Base-by-base conservation (phyloP, 1,140 invertebrate species). In the Platorchestia sp. region DNA sequence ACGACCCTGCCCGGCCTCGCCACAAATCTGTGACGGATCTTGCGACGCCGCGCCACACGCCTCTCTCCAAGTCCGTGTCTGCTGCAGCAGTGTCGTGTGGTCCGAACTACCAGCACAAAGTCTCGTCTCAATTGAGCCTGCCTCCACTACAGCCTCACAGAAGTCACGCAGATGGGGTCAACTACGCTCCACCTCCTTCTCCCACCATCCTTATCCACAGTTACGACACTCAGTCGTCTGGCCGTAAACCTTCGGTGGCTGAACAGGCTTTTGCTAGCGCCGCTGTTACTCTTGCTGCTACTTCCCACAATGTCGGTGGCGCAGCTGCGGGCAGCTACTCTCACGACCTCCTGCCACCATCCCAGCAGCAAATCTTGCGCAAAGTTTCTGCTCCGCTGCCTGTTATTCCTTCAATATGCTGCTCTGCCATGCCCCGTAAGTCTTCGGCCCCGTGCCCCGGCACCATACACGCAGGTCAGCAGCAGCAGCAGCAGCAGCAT, bases 191-290 rank as follows among this genome's bases (percentile, higher is more conserved):
- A 40, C 91, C 91, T 47, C 91, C 91, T 14, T 93, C 91, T 45
- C 91, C 91, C 91, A 93, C 91, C 45, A 93, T 93, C 91, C 91
- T 93, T 44, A 93, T 93, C 45, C 43, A 93, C 91, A 93, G 91
- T 40, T 42, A 93, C 45, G 91, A 45, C 45, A 27, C 91, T 45
- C 36, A 93, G 36, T 40, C 36, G 10, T 40, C 44, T 47, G 40
- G 43, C 5, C 43, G 91, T 40, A 93, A 93, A n/a, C 36, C 45
- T 1, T 93, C 91, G 43, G 6, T 93, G 14, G 91, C 43, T 36
- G 91, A 93, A 14, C 91, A 93, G 45, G 45, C 91, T 7, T 93
- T 93, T 40, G 43, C 91, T 36, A 90, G 91, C 91, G 91, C 45
- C 91, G 87, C 87, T 5, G 87, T 43, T 42, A 90, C 87, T 41